Evolutionary conservation across 1,140 invertebrate species (phyloP).

Genomic region (Drosophila bocki): DNA sequence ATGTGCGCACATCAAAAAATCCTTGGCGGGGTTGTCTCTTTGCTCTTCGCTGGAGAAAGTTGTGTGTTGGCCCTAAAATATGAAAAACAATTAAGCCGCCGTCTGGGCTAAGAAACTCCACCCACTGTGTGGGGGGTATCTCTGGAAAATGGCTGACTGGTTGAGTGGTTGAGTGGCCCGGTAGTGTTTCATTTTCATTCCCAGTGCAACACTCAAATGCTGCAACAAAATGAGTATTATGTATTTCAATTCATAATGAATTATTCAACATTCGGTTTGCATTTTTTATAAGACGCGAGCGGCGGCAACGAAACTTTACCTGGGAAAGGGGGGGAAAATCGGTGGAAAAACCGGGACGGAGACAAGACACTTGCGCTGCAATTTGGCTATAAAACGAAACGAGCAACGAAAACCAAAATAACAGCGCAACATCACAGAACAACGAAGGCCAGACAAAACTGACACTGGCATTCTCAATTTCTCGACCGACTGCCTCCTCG

Average conservation of each 20-base stretch:
- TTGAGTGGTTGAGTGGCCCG: conserved; percentile 31
- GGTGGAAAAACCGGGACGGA: not conserved
- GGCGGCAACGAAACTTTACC: conserved; percentile 41
- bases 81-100: conserved; percentile 77
- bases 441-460: conserved; percentile 55
- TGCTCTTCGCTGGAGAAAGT: conserved; percentile 34
- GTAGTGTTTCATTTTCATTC: conserved; percentile 35
- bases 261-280: conserved; percentile 68
- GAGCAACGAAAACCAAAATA: conserved; percentile 41
- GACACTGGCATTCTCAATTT: conserved; percentile 61
- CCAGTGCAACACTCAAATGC: conserved; percentile 57
- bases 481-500: conserved; percentile 14
- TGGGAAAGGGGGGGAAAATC: conserved; percentile 6
- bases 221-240: conserved; percentile 79
- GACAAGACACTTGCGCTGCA: conserved; percentile 59
- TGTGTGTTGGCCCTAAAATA: conserved; percentile 70
- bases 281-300: conserved; percentile 66
- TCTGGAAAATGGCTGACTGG: conserved; percentile 60
- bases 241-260: conserved; percentile 80
- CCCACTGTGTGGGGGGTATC: conserved; percentile 1
- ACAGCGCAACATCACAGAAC: conserved; percentile 26
- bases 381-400: conserved; percentile 48
- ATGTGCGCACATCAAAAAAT: conserved; percentile 80
- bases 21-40: conserved; percentile 40
- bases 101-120: conserved; percentile 34